Percentiles rank a stretch among this genome's conserved stretches.
Evolutionary conservation across 2,888 invertebrate species (phyloP).

Genomic region (Caradrina kadenii): DNA sequence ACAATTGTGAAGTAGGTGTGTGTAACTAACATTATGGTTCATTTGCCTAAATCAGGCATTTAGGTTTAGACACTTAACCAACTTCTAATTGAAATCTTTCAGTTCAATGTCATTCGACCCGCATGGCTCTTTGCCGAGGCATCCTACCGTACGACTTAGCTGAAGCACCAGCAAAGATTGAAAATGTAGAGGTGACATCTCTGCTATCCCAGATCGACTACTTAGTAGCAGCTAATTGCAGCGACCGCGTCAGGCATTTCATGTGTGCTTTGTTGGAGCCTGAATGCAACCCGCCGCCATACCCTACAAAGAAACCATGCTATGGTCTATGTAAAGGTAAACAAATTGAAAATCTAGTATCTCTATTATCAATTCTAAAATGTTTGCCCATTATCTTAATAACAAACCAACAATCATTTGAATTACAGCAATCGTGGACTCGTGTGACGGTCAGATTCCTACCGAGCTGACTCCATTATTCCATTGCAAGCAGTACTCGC

Average conservation of each 20-base stretch:
- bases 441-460: constrained; percentile 91
- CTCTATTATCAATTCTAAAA: neutral
- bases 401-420: neutral
- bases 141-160: constrained; percentile 93
- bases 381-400: neutral
- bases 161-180: constrained; percentile 83
- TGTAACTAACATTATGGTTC: constrained; percentile 42
- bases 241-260: constrained; percentile 91
- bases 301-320: constrained; percentile 91
- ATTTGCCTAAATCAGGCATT: neutral
- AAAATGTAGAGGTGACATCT: constrained; percentile 78
- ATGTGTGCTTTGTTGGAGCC: constrained; percentile 92
- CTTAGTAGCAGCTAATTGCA: constrained; percentile 92
- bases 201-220: constrained; percentile 90
- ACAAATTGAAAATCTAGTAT: neutral
- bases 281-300: constrained; percentile 91
- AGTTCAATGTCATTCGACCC: constrained; percentile 90
- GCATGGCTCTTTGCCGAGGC: constrained; percentile 90
- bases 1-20: constrained; percentile 18
- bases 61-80: neutral
- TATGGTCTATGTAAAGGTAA: constrained; percentile 92
- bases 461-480: constrained; percentile 90
- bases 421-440: constrained; percentile 90
- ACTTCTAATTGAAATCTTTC: constrained; percentile 55
- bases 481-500: constrained; percentile 91